Evolutionary conservation across 2,888 invertebrate species (phyloP).

Genomic region (Poecilobothrus nobilitatus): DNA sequence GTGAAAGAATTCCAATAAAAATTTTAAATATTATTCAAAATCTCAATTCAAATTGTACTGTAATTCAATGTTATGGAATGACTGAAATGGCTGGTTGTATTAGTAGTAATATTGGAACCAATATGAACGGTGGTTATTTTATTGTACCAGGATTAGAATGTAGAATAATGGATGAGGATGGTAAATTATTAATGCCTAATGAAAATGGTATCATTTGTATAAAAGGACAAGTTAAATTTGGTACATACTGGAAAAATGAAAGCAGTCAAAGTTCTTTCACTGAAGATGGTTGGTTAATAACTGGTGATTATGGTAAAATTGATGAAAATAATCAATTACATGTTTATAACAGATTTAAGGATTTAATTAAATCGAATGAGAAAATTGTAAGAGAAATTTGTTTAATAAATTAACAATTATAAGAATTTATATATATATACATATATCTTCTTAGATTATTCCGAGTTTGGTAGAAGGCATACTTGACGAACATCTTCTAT

Average conservation of each 20-base stretch:
- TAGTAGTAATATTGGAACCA: slow-evolving; percentile 13
- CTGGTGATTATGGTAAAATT: slow-evolving; percentile 13
- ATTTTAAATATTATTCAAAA: background rate
- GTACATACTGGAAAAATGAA: slow-evolving; percentile 13
- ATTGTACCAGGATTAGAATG: background rate
- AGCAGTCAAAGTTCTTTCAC: slow-evolving; percentile 4
- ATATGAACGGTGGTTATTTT: slow-evolving; percentile 13
- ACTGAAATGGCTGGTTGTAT: slow-evolving; percentile 16
- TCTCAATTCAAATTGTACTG: slow-evolving; percentile 10
- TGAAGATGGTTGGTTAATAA: slow-evolving; percentile 11
- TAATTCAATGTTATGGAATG: slow-evolving; percentile 17
- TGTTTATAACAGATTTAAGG: slow-evolving; percentile 7
- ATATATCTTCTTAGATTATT: slow-evolving; percentile 10
- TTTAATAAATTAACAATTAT: no score
- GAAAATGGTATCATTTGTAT: slow-evolving; percentile 17
- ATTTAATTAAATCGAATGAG: slow-evolving; percentile 3
- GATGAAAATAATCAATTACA: slow-evolving; percentile 9
- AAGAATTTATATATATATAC: background rate
- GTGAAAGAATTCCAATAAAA: slow-evolving; percentile 7
- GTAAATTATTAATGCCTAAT: slow-evolving; percentile 10
- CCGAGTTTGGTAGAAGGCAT: slow-evolving; percentile 11
- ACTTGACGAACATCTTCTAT: slow-evolving; percentile 1
- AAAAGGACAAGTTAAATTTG: slow-evolving; percentile 8
- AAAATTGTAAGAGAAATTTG: background rate
- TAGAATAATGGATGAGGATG: background rate